Percentiles rank a stretch among this genome's conserved stretches.
Evolutionary conservation across 2,797 vertebrate species (phyloP).

Genomic region (Sebastolobus alascanus): DNA sequence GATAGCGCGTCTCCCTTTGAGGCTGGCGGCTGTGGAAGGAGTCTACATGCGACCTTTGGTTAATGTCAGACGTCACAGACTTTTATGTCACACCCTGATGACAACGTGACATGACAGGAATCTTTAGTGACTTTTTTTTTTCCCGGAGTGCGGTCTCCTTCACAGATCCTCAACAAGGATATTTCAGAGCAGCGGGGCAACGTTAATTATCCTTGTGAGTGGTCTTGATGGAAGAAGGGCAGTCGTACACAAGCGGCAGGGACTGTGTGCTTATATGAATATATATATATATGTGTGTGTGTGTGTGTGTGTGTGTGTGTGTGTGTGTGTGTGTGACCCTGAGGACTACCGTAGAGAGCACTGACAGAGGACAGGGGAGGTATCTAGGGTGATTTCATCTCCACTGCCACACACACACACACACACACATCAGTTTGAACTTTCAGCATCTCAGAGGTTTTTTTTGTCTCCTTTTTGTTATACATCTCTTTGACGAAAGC

Average conservation of each 20-base stretch:
- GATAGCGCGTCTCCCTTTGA: constrained; percentile 46
- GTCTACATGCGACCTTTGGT: constrained; percentile 87
- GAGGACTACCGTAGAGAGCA: constrained; percentile 1
- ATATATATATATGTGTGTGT: constrained; percentile 25
- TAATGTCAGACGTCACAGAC: constrained; percentile 85
- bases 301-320: constrained; percentile 7
- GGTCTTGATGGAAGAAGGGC: constrained; percentile 42
- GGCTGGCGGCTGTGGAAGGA: constrained; percentile 68
- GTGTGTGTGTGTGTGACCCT: constrained; percentile 21
- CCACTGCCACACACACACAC: constrained; percentile 7
- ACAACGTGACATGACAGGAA: constrained; percentile 80
- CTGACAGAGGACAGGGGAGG: constrained; percentile 11
- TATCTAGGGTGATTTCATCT: constrained; percentile 12
- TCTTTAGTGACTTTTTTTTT: constrained; percentile 71
- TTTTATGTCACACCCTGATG: constrained; percentile 82
- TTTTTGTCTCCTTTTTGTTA: constrained; percentile 28
- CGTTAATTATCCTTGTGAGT: constrained; percentile 65
- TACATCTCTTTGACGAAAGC: constrained; percentile 27
- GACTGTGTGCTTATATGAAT: not conserved
- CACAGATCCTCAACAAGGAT: constrained; percentile 72
- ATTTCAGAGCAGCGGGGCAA: constrained; percentile 51
- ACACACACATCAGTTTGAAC: constrained; percentile 12
- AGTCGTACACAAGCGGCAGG: constrained; percentile 16
- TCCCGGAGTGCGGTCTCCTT: constrained; percentile 43
- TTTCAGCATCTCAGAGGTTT: constrained; percentile 21